A percentile compares a stretch with the other conserved stretches of the same genome.
phyloP scores from a whole-genome alignment of 2,888 invertebrate genomes.

The Amblyteles armatorius region DNA sequence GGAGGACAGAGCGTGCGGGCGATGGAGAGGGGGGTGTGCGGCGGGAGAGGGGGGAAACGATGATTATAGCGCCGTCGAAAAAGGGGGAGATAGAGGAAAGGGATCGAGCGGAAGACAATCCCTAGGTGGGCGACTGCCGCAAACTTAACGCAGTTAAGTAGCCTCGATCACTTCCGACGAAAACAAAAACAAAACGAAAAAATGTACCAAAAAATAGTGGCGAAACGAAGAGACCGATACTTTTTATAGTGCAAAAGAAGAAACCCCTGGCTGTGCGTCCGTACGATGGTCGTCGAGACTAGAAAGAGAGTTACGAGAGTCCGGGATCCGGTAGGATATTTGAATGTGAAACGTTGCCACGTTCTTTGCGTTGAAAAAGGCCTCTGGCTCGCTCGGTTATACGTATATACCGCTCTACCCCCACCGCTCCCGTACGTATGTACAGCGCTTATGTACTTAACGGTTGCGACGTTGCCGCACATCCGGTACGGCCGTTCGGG shows the following conservation, averaged over 20 bases:
- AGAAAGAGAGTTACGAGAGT: constrained; percentile 70
- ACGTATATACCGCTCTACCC: constrained; percentile 63
- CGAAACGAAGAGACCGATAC: neutral
- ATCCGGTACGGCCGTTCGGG: constrained; percentile 76
- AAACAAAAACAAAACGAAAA: neutral
- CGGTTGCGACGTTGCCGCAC: constrained; percentile 84
- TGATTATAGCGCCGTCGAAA: neutral
- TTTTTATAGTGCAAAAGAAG: neutral
- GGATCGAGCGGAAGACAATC: constrained; percentile 43
- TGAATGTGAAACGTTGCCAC: constrained; percentile 84
- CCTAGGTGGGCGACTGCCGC: constrained; percentile 16
- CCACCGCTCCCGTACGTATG: constrained; percentile 55
- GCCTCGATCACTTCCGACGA: neutral
- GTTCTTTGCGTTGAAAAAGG: constrained; percentile 74
- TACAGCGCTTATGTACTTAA: constrained; percentile 79
- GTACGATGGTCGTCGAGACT: constrained; percentile 54
- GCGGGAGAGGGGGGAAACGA: constrained; percentile 5
- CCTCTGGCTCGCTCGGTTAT: constrained; percentile 58
- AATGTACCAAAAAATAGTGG: neutral
- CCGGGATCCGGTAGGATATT: constrained; percentile 79
- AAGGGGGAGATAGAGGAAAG: constrained; percentile 10
- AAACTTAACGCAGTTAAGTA: constrained; percentile 11
- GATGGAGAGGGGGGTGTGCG: neutral
- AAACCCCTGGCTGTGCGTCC: neutral
- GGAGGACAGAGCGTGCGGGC: constrained; percentile 11